These are phyloP conservation scores for Candidula unifasciata DNA, from an alignment of 2,888 invertebrate species.

Conservation along the genomic window DNA sequence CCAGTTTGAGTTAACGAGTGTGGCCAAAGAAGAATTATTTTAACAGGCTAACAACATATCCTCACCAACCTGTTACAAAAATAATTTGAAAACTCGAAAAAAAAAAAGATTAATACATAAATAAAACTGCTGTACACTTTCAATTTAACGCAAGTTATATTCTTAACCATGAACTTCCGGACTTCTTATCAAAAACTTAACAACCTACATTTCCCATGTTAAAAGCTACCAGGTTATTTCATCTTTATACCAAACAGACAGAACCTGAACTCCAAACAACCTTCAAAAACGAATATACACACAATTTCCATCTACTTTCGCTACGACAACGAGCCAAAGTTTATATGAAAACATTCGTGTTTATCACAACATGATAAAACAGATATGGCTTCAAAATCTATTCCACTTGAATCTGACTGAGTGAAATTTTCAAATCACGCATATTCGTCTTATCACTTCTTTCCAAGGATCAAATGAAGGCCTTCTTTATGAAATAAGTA, in stretches of 20 bases:
- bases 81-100: too few species aligned
- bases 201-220: not conserved
- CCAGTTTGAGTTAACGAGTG: too few species aligned
- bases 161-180: too few species aligned
- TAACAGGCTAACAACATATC: too few species aligned
- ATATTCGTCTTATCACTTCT: not conserved
- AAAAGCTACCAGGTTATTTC: not conserved
- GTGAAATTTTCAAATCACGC: not conserved
- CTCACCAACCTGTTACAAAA: too few species aligned
- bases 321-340: not conserved
- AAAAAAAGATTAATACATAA: too few species aligned
- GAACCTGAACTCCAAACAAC: conserved; percentile 4
- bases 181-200: too few species aligned
- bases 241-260: not conserved
- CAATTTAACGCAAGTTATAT: too few species aligned
- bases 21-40: too few species aligned
- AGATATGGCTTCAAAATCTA: not conserved
- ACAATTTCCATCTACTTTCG: not conserved
- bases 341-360: conserved; percentile 1
- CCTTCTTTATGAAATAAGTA: not conserved
- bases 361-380: not conserved
- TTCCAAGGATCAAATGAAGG: conserved; percentile 18
- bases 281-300: not conserved
- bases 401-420: not conserved
- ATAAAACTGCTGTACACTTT: too few species aligned